Evolutionary conservation across 2,888 invertebrate species (phyloP), one percentile per base, ranked within the genome.

Genomic region (Torymus aiolomorphi): DNA sequence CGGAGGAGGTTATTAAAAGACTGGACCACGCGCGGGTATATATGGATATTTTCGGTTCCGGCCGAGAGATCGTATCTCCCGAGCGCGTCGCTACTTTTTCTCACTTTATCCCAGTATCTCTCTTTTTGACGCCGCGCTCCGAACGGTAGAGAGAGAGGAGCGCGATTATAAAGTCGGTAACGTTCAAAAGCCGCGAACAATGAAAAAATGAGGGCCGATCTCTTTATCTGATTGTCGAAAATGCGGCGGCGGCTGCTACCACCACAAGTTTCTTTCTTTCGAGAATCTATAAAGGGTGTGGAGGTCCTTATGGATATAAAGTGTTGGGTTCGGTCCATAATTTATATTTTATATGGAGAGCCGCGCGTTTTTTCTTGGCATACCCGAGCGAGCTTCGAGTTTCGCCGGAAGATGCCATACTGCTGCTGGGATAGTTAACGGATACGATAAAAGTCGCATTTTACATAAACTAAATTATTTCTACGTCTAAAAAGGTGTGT

Each of bases 101-200:
- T 66, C 78, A 61, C 76, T 78, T 78, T 76, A 80, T 82, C 42
- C 75, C 71, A 14, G 62, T 31, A 42, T 63, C 5, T 14, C n/a
- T 63, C 63, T 63, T 63, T 63, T 63, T 63, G 42, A 63, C 66
- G 69, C 69, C 42, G 57, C 42, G 56, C 4, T 56, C 14, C 56
- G 16, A 10, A 14, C 56, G 56, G 12, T 14, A 56, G 14, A 56
- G 10, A n/a, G 56, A n/a, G 14, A 56, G 14, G 66, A 1, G 12
- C 16, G n/a, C 24, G 16, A 57, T 61, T 71, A 42, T 59, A 70
- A 70, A 49, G 59, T 51, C 59, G 49, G 71, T 49, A 52, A 52
- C 63, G 31, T 63, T 71, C 71, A 20, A 56, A 67, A 76, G 42
- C 20, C 18, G 49, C 8, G 14, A 78, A 78, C 70, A 59, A 74